A percentile compares a stretch with the other conserved stretches of the same genome.
Conservation (phyloP, 37 sponge, comb jelly and placozoan genomes). For the Haliclona indistincta region DNA sequence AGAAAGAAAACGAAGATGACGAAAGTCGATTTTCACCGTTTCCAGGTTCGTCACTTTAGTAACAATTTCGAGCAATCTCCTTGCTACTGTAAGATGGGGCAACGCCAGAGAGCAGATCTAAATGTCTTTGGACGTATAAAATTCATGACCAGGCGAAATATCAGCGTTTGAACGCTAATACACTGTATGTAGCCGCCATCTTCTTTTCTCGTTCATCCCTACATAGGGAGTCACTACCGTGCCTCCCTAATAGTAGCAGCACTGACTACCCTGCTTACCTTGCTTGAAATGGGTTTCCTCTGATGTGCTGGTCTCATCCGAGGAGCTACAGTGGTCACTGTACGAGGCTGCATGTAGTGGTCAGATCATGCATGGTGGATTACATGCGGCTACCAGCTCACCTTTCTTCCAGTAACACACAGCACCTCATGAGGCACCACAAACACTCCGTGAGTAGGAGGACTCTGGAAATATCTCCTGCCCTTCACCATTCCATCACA, state of each 20-base stretch:
- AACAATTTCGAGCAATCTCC: no score
- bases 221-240: background rate
- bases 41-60: no score
- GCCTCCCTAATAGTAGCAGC: conserved; percentile 1
- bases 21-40: no score
- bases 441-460: conserved; percentile 67
- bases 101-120: no score
- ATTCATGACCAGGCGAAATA: no score
- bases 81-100: no score
- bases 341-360: conserved; percentile 19
- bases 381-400: conserved; percentile 1
- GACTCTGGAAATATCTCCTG: conserved; percentile 67
- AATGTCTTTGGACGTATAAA: no score
- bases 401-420: conserved; percentile 75
- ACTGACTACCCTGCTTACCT: conserved; percentile 10
- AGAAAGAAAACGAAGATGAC: no score
- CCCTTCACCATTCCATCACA: conserved; percentile 59
- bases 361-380: background rate
- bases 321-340: conserved; percentile 35
- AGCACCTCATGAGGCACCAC: conserved; percentile 51
- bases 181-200: no score
- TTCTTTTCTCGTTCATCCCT: background rate
- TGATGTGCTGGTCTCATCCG: conserved; percentile 15
- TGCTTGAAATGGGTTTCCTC: background rate
- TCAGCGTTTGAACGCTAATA: no score